Conservation (phyloP, 1,140 invertebrate species). For the Apolygus lucorum region DNA sequence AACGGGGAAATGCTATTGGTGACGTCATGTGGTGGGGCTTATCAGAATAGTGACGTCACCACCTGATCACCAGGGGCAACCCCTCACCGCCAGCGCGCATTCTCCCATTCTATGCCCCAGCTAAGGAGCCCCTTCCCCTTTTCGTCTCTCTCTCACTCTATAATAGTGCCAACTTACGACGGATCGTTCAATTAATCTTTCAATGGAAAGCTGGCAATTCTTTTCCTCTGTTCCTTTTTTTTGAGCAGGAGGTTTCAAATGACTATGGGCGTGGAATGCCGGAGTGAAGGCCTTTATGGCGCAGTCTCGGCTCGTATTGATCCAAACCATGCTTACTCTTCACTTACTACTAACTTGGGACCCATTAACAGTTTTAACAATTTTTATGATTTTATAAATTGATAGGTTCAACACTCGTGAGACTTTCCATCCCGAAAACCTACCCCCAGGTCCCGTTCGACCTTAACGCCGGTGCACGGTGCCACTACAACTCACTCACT, state of each 20-base stretch:
- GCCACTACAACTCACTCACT: neutral
- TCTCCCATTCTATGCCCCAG: too few relatives aligned
- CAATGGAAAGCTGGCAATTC: too few relatives aligned
- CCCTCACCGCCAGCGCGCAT: neutral
- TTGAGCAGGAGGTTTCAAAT: neutral
- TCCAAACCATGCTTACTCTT: neutral
- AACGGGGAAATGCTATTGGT: neutral
- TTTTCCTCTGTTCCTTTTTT: neutral
- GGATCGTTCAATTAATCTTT: too few relatives aligned
- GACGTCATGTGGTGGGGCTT: neutral
- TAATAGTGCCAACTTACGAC: too few relatives aligned
- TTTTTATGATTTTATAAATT: neutral
- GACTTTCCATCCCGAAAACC: neutral
- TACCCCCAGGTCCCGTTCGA: neutral
- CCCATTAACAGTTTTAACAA: too few relatives aligned
- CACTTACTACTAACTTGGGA: neutral
- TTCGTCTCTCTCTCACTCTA: too few relatives aligned
- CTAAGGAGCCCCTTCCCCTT: neutral
- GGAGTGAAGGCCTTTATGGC: neutral
- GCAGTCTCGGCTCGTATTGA: neutral
- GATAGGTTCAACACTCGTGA: neutral
- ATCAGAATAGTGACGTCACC: neutral
- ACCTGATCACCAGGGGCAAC: neutral
- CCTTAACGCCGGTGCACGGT: neutral
- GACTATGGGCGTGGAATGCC: neutral